Base-by-base conservation (phyloP, 2,888 invertebrate genomes). In the Hirtodrosophila duncani region DNA sequence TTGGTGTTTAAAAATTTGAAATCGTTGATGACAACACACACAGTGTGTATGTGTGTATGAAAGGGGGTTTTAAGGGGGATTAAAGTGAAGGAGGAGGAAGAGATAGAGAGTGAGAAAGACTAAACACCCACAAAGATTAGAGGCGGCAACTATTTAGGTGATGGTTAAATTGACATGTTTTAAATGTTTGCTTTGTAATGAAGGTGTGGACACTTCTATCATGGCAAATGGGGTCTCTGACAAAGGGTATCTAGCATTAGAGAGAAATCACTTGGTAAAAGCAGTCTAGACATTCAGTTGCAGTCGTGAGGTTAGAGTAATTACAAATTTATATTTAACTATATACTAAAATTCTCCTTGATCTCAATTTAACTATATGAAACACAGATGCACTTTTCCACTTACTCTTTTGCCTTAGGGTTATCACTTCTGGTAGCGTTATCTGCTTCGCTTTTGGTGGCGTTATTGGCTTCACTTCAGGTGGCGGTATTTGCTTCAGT, bases 401-500 rank as follows among this genome's bases (percentile, higher is more conserved):
- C 90, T 90, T 75, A 90, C 91, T 87, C 86, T 88, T 85, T 80
- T 87, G 85, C 67, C 88, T 88, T 7, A 89, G 88, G 77, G 88
- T 87, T 3, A 89, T 88, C 33, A 69, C 34, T 51, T 50, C 42
- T 30, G 86, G 85, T 29, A 83, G 83, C 18, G 82, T 83, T 56
- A 85, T n/a, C n/a, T n/a, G n/a, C n/a, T n/a, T n/a, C n/a, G n/a
- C n/a, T n/a, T n/a, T n/a, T 30, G 86, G 85, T 29, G 83, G 83
- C 18, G 82, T 83, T 56, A 85, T 84, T 23, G 93, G 92, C 82
- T 92, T 90, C 38, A 95, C 88, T 66, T 89, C 90, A n/a, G 86
- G 85, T 29, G 83, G 83, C 18, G 82, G 83, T 56, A 85, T 84
- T 23, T 93, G 92, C 82, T 92, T 90, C 38, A 95, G 88, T 66